Base-by-base conservation (phyloP, 2,888 invertebrate genomes). In the Troglohyphantes excavatus region DNA sequence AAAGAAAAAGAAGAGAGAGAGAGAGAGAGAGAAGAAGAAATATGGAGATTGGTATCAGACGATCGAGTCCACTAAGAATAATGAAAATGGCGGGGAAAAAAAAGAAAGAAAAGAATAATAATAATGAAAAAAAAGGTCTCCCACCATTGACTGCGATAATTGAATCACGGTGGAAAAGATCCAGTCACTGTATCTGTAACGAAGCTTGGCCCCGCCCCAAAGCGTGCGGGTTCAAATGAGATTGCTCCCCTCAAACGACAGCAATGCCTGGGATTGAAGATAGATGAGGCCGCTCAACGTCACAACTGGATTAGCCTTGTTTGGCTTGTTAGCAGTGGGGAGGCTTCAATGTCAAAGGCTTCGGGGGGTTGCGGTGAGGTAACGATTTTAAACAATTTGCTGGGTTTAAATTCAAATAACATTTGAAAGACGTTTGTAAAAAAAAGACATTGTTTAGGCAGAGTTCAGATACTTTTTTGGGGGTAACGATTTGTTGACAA, bases 21-120 rank as follows among this genome's bases (percentile, higher is more conserved):
- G 68, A 27, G 67, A 78, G 19, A n/a, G n/a, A n/a, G 39, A 46
- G 53, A 43, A 67, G 70, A 78, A 86, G 65, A 79, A 86, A 86
- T 87, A 87, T 87, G 87, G 87, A 87, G 87, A 87, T 87, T 87
- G 79, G 72, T 53, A 87, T 87, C 87, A 79, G 72, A 29, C 72
- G 73, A 87, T 87, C 73, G 79, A 70, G 59, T 79, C 73, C 65
- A 72, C 87, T 63, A 87, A 81, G 87, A 87, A 72, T 87, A 81
- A 87, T 87, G 76, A 76, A 76, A 76, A 84, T 27, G 17, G 59
- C 27, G 39, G 27, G 67, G 65, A 59, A 63, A 81, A 26, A n/a
- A 79, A 65, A 23, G 23, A 59, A 53, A 59, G 59, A 73, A 39
- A 26, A 21, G 9, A 33, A 27, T n/a, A 68, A 27, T 0, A 6